These are phyloP conservation scores for Coregonus ussuriensis DNA, from an alignment of 2,797 vertebrate species.

Conservation along the genomic window DNA sequence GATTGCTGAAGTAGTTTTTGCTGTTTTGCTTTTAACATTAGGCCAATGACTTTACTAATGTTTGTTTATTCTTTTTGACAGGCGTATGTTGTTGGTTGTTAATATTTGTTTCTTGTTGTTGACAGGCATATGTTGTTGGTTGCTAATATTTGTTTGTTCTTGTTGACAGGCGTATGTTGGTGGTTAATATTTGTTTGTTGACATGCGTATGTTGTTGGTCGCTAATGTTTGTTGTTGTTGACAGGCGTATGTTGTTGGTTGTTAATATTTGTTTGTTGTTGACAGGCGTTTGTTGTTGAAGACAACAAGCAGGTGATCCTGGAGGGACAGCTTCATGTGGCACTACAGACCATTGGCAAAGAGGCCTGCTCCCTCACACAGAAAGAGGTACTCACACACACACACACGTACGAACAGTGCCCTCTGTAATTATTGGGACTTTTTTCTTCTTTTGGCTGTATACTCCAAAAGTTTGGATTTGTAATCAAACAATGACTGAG, in stretches of 20 bases:
- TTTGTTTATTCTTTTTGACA: background rate
- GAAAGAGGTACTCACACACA: constrained; percentile 82
- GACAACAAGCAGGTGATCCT: constrained; percentile 96
- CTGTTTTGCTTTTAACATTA: too few species aligned
- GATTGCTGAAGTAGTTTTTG: too few species aligned
- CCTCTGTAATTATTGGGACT: too few species aligned
- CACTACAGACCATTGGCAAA: constrained; percentile 85
- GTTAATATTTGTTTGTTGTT: constrained; percentile 8
- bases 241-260: too few species aligned
- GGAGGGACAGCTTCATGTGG: constrained; percentile 94
- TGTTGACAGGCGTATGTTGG: constrained; percentile 87
- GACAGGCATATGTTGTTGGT: constrained; percentile 89
- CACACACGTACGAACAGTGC: background rate
- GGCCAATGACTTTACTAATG: background rate
- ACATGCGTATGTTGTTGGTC: too few species aligned
- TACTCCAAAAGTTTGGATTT: too few species aligned
- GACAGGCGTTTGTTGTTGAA: constrained; percentile 92
- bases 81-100: too few species aligned
- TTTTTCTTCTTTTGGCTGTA: too few species aligned
- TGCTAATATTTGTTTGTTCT: background rate
- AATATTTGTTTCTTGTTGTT: constrained; percentile 11
- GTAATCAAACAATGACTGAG: too few species aligned
- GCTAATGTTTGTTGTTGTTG: too few species aligned
- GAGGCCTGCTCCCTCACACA: constrained; percentile 87
- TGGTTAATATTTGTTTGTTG: constrained; percentile 35